Base-by-base conservation (phyloP, 2,113 vertebrate species). In the Oreochromis aureus region DNA sequence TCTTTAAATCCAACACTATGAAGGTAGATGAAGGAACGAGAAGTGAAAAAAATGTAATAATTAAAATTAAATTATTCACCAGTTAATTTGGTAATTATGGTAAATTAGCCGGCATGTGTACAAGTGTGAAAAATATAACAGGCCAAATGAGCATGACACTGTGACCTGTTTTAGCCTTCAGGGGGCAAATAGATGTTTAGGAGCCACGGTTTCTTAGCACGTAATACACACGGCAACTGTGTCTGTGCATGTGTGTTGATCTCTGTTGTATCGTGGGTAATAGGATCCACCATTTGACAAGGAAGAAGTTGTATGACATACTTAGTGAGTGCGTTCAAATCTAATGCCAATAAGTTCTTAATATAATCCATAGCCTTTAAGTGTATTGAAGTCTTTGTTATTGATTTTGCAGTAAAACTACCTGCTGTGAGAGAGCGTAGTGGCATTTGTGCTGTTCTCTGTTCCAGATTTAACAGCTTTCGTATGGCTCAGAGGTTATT, bases 21-120 rank as follows among this genome's bases (percentile, higher is more conserved):
- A 30, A 92, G 56, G 32, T 79, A 87, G 83, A 46, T 69, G 84
- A 86, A 83, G 76, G 80, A 84, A 76, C 6, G 44, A 58, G 32
- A 82, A 5, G 55, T 41, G 44, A 30, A 78, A n/a, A 19, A 96
- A 94, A 95, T 48, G 11, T 89, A 96, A 96, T 96, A 94, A 94
- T 94, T 96, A 92, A 96, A 96, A 96, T 92, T 93, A 93, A 96
- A 97, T 97, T 96, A 97, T 96, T 96, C 96, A 97, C 96, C 96
- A 96, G 96, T 94, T 96, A 95, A 97, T 97, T 95, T 96, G 93
- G 94, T 93, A 96, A 97, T 97, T 96, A 97, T 94, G 95, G 92
- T 94, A 97, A 97, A 98, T 98, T 97, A 98, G 93, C 82, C 83
- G 53, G 94, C 95, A 95, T 92, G 88, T 96, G 93, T 94, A 92